phyloP scores from a whole-genome alignment of 2,113 vertebrate species.

The Cromileptes altivelis region DNA sequence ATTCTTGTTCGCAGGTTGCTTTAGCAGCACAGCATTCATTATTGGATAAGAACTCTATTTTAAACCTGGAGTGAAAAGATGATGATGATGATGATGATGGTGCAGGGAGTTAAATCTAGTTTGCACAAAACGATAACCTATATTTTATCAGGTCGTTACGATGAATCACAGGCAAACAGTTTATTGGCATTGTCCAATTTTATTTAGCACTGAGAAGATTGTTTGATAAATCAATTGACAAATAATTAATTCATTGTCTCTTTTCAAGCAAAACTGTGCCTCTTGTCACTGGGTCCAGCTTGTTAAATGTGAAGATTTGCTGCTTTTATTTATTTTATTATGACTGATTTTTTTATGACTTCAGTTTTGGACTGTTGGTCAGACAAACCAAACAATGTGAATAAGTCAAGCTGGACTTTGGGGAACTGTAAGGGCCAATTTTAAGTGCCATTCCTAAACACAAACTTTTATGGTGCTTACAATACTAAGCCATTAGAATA shows the following conservation, averaged over 20 bases:
- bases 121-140: not conserved
- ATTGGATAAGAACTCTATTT: not conserved
- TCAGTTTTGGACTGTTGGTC: not conserved
- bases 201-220: not conserved
- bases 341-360: not conserved
- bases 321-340: too few species aligned
- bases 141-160: not conserved
- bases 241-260: too few species aligned
- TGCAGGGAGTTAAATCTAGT: not conserved
- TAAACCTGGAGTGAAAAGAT: not conserved
- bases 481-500: too few species aligned
- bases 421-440: too few species aligned
- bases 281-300: too few species aligned
- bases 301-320: too few species aligned
- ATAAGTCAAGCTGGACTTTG: not conserved
- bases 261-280: too few species aligned
- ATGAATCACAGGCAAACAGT: not conserved
- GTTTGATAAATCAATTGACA: not conserved
- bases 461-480: too few species aligned
- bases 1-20: not conserved
- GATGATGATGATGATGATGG: not conserved
- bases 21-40: not conserved
- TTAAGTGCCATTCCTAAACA: too few species aligned
- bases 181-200: not conserved
- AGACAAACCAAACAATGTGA: not conserved